Evolutionary conservation across 2,888 invertebrate species (phyloP), one percentile per base, ranked within the genome.

Genomic region (Elmis aenea): DNA sequence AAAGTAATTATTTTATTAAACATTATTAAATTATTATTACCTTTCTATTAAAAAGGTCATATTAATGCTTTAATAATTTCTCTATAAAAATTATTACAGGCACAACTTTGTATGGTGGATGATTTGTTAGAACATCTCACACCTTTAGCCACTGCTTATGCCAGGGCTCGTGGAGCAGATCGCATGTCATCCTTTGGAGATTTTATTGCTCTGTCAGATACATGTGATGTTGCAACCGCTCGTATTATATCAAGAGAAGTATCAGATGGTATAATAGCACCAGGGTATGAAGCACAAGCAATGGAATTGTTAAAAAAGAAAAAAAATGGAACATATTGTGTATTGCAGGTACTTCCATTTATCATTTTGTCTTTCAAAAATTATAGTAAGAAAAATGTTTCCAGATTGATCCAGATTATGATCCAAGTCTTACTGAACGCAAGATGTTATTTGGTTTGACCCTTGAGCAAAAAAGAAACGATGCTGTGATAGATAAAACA

Each of bases 171-270:
- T 61, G 96, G 97, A 29, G 95, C 96, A 9, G 97, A 99, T 69
- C 79, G 97, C 33, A 97, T 99, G 97, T 96, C 95, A 5, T 96
- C 96, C 1, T 99, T 97, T 68, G 97, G 99, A 0, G 99, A 99
- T 70, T 97, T 97, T 67, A 79, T 97, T 18, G 94, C 95, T 0
- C 67, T 99, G 0, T 96, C 95, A 0, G 93, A 95, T 63, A 67
- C 71, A 1, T 99, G 97, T 61, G 97, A 99, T 68, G 79, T 75
- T 28, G 61, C 81, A 42, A 99, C 97, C 0, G 97, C 99, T 0
- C 82, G 77, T 61, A 87, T 99, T 35, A 92, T 99, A 41, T 87
- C 91, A 0, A 80, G 86, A 11, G 84, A 95, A 72, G 96, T 97
- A 0, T 97, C 96, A 0, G 97, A 99, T 68, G 97, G 97, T n/a